Evolutionary conservation across 1,140 invertebrate species (phyloP), one percentile per base, ranked within the genome.

Genomic region (Drosophila mauritiana): DNA sequence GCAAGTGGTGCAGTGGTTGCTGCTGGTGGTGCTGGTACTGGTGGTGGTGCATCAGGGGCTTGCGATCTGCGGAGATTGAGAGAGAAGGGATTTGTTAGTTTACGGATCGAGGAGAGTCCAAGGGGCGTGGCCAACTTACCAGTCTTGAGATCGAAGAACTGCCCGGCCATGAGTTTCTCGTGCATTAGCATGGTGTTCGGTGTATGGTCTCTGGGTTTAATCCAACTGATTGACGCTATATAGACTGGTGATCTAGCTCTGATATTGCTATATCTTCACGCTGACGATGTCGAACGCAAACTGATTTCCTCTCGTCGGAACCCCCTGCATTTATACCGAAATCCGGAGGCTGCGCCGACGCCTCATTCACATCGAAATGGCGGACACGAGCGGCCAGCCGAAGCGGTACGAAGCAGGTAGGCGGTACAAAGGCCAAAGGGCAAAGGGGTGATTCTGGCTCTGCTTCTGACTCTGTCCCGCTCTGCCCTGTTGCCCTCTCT

Each of bases 61-160:
- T 89, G 77, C 84, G 83, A 79, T 91, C 90, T 90, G 48, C 1
- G 4, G 1, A 46, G 17, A 40, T 11, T 13, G 42, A 37, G 17
- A 37, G 25, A 37, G 15, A 4, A 13, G 45, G 2, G 10, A n/a
- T n/a, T 7, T 0, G 67, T 48, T 58, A 55, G 42, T 45, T 55
- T 20, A 3, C 13, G 5, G 58, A 39, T 22, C 0, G 10, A 36
- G 22, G 11, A 43, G 49, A 2, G 5, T 7, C 1, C 13, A 0
- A 34, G 25, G 56, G 64, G 70, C 69, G 70, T 73, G 70, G 49
- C 39, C 45, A 42, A 89, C 89, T 92, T 74, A 92, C 91, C 91
- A 57, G 74, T 92, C 78, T 92, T 92, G 8, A 92, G 56, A 77
- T 92, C 91, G 56, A 92, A 80, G 73, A 92, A 92, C 75, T 92